Conservation (phyloP, 2,113 vertebrate genomes). For the Telmatochromis sp. region DNA sequence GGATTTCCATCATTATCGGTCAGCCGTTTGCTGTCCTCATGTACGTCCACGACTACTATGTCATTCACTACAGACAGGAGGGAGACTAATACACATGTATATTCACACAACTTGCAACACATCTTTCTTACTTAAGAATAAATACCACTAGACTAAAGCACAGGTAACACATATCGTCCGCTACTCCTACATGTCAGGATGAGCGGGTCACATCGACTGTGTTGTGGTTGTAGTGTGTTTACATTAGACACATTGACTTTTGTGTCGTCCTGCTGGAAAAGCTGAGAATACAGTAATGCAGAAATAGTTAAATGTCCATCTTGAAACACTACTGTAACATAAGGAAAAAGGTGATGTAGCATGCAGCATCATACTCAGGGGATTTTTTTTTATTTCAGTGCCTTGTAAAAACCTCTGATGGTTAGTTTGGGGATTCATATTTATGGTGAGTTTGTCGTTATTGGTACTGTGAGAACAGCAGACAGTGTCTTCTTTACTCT, state of each 20-base stretch:
- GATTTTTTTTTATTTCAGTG: not conserved
- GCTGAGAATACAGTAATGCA: not conserved
- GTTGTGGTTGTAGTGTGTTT: not conserved
- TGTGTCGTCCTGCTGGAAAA: not conserved
- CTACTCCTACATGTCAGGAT: not conserved
- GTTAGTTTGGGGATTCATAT: not conserved
- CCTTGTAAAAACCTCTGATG: not conserved
- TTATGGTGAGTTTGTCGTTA: not conserved
- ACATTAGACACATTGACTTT: not conserved
- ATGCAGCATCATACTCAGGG: constrained; percentile 14
- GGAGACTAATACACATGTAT: not conserved
- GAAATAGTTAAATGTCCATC: not conserved
- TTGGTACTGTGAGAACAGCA: not conserved
- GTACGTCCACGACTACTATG: constrained; percentile 94
- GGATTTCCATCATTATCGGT: constrained; percentile 88
- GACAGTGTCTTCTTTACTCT: not conserved
- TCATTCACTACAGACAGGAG: constrained; percentile 72
- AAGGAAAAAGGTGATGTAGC: not conserved
- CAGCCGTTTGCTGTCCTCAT: constrained; percentile 87
- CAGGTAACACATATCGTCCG: not conserved
- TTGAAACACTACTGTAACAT: not conserved
- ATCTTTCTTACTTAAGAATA: not conserved
- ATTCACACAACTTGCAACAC: not conserved
- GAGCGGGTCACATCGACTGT: not conserved
- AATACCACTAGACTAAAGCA: not conserved